A percentile compares a stretch with the other conserved stretches of the same genome.
Conservation (phyloP, 2,888 invertebrate species). For the Boloria selene region DNA sequence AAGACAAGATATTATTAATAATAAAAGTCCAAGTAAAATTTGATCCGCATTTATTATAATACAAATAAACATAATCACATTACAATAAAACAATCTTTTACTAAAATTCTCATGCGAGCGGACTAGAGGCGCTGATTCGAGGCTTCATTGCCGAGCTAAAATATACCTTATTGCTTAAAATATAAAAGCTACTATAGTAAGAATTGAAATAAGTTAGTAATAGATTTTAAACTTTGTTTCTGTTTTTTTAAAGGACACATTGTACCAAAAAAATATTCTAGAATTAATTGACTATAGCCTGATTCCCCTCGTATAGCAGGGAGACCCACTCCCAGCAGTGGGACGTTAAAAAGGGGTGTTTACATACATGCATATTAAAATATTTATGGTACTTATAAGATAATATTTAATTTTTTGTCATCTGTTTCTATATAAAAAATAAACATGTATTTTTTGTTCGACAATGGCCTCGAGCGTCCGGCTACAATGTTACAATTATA, state of each 20-base stretch:
- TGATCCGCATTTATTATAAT: conserved; percentile 74
- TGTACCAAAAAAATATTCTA: no score
- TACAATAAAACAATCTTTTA: conserved; percentile 51
- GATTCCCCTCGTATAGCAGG: no score
- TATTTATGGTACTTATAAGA: no score
- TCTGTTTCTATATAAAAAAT: not conserved
- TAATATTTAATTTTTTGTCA: no score
- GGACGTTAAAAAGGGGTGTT: no score
- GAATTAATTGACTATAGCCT: no score
- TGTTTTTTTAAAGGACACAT: no score
- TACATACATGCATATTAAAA: no score
- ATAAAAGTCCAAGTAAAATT: conserved; percentile 58
- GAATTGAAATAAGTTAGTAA: no score
- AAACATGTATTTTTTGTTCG: not conserved
- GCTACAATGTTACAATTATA: not conserved
- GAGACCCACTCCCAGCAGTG: no score
- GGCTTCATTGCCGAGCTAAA: not conserved
- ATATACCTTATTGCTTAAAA: not conserved
- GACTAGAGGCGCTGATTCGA: conserved; percentile 23
- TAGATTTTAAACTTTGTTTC: no score
- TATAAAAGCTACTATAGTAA: no score
- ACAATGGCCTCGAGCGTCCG: not conserved
- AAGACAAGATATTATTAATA: conserved; percentile 26
- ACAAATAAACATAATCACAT: conserved; percentile 70
- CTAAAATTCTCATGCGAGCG: conserved; percentile 59